Conservation (phyloP, 2,797 vertebrate genomes). For the Molossus molossus region DNA sequence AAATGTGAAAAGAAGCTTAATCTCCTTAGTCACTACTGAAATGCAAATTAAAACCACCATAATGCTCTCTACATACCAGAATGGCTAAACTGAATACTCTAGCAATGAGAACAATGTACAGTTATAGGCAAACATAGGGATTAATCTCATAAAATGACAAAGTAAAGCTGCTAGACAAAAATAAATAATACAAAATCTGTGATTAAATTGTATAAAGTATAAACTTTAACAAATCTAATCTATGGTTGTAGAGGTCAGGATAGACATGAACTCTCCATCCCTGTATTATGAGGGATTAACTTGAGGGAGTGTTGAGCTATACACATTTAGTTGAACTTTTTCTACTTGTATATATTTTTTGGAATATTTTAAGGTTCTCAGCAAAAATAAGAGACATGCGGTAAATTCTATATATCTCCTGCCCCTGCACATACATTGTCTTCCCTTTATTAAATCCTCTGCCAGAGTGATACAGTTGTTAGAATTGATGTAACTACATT, state of each 20-base stretch:
- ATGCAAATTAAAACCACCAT: not conserved
- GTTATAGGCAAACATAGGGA: not conserved
- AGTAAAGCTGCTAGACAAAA: not conserved
- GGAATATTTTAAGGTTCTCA: not conserved
- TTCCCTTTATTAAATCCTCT: too few relatives aligned
- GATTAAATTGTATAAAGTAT: not conserved
- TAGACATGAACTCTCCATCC: not conserved
- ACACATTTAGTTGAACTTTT: not conserved
- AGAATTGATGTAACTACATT: not conserved
- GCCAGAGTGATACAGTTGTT: not conserved
- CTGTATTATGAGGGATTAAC: not conserved
- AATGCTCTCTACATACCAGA: not conserved
- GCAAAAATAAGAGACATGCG: not conserved
- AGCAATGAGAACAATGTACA: not conserved
- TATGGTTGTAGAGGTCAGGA: not conserved
- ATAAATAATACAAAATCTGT: not conserved
- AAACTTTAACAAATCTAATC: not conserved
- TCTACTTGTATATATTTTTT: not conserved
- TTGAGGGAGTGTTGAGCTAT: not conserved
- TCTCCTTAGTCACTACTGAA: not conserved
- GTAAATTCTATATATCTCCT: too few relatives aligned
- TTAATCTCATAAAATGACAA: conserved; percentile 1
- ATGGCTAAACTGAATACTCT: not conserved
- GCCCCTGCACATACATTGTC: too few relatives aligned
- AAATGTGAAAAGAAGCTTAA: not conserved